A percentile compares a stretch with the other conserved stretches of the same genome.
Evolutionary conservation across 2,797 vertebrate species (phyloP).

Genomic region (Salarias fasciatus): DNA sequence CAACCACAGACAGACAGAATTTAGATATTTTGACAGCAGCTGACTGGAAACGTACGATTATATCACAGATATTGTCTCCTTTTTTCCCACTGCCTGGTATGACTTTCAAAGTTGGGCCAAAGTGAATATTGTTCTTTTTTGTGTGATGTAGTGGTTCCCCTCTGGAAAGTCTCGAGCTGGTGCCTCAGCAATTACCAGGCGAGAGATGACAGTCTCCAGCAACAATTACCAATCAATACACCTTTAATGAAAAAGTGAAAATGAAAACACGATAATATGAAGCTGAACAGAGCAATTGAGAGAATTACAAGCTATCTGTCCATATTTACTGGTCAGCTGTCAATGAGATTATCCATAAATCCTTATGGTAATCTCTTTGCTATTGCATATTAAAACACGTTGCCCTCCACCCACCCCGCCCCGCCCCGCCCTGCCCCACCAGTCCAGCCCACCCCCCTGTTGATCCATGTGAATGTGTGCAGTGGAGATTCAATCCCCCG

Average conservation of each 20-base stretch:
- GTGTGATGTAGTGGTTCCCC: neutral
- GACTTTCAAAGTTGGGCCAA: no score
- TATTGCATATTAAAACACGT: conserved; percentile 73
- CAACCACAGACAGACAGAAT: no score
- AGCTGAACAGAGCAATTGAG: conserved; percentile 24
- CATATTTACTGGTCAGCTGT: conserved; percentile 82
- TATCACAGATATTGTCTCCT: no score
- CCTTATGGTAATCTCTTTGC: conserved; percentile 76
- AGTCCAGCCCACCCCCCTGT: conserved; percentile 37
- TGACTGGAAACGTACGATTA: no score
- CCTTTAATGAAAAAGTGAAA: conserved; percentile 13
- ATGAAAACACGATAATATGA: conserved; percentile 24
- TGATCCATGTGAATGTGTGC: conserved; percentile 72
- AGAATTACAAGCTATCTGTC: conserved; percentile 53
- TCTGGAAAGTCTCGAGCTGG: neutral
- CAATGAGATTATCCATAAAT: conserved; percentile 82
- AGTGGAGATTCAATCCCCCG: conserved; percentile 42
- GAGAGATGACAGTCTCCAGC: neutral
- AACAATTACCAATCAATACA: conserved; percentile 10
- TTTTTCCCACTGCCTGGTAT: no score
- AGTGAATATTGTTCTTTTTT: neutral
- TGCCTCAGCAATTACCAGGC: neutral
- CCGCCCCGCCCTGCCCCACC: neutral
- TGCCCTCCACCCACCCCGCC: conserved; percentile 27
- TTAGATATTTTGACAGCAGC: no score